These are phyloP conservation scores for Phania funesta DNA, from an alignment of 2,888 invertebrate species.

Conservation along the genomic window DNA sequence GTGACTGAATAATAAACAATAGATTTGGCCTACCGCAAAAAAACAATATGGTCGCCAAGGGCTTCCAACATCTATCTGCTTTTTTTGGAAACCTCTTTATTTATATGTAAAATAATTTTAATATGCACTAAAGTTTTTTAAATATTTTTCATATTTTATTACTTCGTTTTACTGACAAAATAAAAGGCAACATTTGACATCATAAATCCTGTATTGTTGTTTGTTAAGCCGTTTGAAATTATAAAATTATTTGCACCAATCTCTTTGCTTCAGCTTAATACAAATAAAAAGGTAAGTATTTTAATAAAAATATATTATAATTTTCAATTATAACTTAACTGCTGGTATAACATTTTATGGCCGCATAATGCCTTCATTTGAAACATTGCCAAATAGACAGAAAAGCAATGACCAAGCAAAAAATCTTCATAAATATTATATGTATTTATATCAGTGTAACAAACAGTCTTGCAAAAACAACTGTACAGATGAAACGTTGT, in stretches of 20 bases:
- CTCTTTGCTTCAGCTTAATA: neutral
- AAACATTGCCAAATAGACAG: conserved; percentile 26
- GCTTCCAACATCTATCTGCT: too few relatives aligned
- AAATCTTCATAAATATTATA: neutral
- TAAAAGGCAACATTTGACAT: conserved; percentile 7
- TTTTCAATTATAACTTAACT: neutral
- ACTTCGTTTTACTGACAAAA: neutral
- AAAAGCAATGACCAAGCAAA: conserved; percentile 3
- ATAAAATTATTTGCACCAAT: conserved; percentile 16
- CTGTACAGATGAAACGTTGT: conserved; percentile 7
- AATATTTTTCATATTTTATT: neutral
- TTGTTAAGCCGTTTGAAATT: conserved; percentile 39
- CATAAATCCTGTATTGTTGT: conserved; percentile 12
- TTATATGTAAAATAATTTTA: neutral
- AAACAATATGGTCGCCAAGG: too few relatives aligned
- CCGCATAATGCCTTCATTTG: too few relatives aligned
- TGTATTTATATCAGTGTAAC: neutral
- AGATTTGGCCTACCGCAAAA: too few relatives aligned
- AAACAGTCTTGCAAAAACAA: neutral
- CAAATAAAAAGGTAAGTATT: conserved; percentile 40
- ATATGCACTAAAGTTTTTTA: too few relatives aligned
- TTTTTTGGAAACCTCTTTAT: too few relatives aligned
- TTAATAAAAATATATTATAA: neutral
- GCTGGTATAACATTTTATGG: too few relatives aligned
- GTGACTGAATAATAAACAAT: too few relatives aligned